Evolutionary conservation across 2,797 vertebrate genomes (phyloP).

Genomic region (Vultur gryphus): DNA sequence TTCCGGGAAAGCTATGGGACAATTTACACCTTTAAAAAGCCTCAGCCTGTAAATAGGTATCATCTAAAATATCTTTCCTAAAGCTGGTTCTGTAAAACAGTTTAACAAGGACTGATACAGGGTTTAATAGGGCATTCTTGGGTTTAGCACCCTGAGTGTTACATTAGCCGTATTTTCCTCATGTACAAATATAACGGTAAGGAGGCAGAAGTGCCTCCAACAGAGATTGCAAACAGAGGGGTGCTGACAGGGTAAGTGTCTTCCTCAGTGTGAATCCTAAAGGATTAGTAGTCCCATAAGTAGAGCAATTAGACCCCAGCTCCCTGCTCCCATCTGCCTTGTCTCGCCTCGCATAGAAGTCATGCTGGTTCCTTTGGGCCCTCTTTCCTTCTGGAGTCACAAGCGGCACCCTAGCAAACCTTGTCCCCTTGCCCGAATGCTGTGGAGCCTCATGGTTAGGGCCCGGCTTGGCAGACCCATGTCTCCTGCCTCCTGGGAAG

Average conservation of each 20-base stretch:
- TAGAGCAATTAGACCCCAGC: neutral
- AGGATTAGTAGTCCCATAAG: neutral
- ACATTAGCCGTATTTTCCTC: neutral
- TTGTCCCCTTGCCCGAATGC: neutral
- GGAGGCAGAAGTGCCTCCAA: neutral
- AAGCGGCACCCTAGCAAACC: neutral
- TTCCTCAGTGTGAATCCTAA: neutral
- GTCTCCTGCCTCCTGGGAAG: neutral
- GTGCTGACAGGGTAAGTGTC: neutral
- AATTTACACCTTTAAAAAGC: neutral
- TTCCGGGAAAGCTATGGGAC: neutral
- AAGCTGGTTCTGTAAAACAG: neutral
- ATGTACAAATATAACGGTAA: neutral
- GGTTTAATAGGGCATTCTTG: neutral
- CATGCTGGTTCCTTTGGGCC: neutral
- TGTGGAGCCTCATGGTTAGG: neutral
- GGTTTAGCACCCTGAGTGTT: neutral
- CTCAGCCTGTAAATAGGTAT: neutral
- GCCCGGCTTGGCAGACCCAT: neutral
- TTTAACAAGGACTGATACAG: neutral
- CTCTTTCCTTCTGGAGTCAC: neutral
- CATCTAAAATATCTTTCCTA: neutral
- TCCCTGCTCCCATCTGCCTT: neutral
- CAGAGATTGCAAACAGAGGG: neutral
- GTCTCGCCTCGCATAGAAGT: neutral